Conservation (phyloP, 1,140 invertebrate genomes). For the Drosophila pseudoananassae region DNA sequence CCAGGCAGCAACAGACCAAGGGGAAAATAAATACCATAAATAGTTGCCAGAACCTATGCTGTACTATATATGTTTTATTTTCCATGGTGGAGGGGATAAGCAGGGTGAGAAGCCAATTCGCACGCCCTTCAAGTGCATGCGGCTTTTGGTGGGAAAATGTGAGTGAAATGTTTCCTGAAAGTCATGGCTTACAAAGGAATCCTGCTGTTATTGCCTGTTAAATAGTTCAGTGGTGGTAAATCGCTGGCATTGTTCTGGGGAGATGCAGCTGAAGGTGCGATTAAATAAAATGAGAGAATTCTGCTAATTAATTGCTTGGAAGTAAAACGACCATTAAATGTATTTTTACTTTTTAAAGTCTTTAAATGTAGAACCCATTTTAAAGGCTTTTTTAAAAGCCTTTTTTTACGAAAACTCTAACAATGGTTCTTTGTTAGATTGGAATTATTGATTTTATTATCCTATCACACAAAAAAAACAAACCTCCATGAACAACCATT, state of each 20-base stretch:
- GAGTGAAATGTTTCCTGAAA: not conserved
- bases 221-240: conserved; percentile 22
- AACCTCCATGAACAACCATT: not conserved
- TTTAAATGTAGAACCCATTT: too few relatives aligned
- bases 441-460: not conserved
- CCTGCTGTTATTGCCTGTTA: conserved; percentile 24
- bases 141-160: not conserved
- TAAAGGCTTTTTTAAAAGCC: not conserved
- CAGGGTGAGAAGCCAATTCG: conserved; percentile 13
- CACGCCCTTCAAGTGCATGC: conserved; percentile 53
- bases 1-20: not conserved
- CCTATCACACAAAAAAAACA: not conserved
- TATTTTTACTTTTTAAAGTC: not conserved
- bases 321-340: not conserved
- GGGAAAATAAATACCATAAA: conserved; percentile 39
- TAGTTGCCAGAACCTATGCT: conserved; percentile 26
- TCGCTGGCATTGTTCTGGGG: conserved; percentile 1
- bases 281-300: not conserved
- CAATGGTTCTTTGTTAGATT: not conserved
- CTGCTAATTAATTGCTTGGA: conserved; percentile 9
- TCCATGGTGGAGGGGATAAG: not conserved
- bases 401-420: not conserved
- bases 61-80: not conserved
- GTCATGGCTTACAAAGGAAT: conserved; percentile 8
- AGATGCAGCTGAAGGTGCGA: not conserved